Evolutionary conservation across 2,797 vertebrate species (phyloP).

Genomic region (Muscicapa striata): DNA sequence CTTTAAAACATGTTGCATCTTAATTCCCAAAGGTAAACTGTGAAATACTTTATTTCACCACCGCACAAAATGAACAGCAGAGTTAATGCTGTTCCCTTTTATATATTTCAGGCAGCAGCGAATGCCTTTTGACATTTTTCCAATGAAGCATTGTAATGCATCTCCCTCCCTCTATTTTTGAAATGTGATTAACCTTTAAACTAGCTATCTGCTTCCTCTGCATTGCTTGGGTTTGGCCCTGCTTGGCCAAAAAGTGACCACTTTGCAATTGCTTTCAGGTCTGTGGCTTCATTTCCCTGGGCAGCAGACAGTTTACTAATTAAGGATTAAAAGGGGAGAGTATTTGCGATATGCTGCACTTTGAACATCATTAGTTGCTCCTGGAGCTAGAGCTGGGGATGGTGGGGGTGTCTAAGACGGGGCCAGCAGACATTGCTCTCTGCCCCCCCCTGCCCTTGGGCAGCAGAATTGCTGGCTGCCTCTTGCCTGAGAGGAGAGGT

Average conservation of each 20-base stretch:
- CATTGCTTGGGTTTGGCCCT: background rate
- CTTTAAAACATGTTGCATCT: slow-evolving; percentile 18
- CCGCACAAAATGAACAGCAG: background rate
- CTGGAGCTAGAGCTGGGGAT: background rate
- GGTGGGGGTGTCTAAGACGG: fast-evolving
- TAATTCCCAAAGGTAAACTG: slow-evolving; percentile 11
- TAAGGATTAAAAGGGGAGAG: background rate
- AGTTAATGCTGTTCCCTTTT: slow-evolving; percentile 9
- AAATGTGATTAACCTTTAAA: slow-evolving; percentile 32
- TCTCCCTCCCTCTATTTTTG: background rate
- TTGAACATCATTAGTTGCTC: background rate
- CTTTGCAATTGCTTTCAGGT: background rate
- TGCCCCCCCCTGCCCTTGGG: background rate
- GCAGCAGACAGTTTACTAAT: background rate
- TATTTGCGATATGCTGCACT: background rate
- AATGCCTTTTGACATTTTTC: slow-evolving; percentile 55
- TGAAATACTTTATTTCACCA: background rate
- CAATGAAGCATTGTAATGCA: slow-evolving; percentile 21
- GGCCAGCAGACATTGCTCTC: background rate
- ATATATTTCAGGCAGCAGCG: slow-evolving; percentile 19
- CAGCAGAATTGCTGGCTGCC: fast-evolving
- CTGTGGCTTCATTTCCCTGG: background rate
- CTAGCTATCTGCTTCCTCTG: background rate
- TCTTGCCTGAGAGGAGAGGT: background rate
- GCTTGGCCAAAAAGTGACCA: background rate